phyloP scores from a whole-genome alignment of 2,797 vertebrate genomes.

The Buphagus erythrorhynchus region DNA sequence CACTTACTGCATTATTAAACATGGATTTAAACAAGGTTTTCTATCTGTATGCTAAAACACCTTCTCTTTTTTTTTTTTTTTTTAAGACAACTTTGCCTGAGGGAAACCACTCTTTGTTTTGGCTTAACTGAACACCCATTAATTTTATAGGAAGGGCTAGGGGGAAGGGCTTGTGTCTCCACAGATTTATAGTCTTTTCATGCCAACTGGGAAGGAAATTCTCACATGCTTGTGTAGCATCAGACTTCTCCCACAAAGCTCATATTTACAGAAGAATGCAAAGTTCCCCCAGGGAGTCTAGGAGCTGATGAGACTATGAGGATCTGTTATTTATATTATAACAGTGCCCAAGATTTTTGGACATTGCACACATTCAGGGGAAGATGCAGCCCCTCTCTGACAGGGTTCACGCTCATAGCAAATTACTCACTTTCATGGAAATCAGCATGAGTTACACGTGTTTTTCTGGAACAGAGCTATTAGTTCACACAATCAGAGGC shows the following conservation, averaged over 20 bases:
- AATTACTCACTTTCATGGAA: conserved; percentile 24
- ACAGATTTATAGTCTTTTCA: conserved; percentile 59
- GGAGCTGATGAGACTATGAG: conserved; percentile 41
- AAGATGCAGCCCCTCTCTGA: not conserved
- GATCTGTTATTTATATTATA: conserved; percentile 58
- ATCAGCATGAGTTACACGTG: conserved; percentile 9
- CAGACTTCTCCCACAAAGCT: conserved; percentile 66
- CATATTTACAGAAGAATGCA: conserved; percentile 63
- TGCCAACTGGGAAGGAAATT: conserved; percentile 63
- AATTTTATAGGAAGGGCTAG: conserved; percentile 44
- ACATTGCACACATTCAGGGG: not conserved
- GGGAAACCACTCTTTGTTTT: conserved; percentile 60
- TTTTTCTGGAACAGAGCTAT: conserved; percentile 11
- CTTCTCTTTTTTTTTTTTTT: not conserved
- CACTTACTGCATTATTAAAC: conserved; percentile 40
- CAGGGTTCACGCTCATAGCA: not conserved
- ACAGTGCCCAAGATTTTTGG: conserved; percentile 28
- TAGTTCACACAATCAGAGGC: conserved; percentile 20
- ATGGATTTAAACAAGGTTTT: conserved; percentile 33
- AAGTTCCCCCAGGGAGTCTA: conserved; percentile 58
- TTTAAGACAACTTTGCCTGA: conserved; percentile 12
- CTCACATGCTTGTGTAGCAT: conserved; percentile 47
- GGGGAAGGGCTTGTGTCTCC: conserved; percentile 37
- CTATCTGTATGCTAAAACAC: not conserved
- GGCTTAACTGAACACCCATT: conserved; percentile 56